A percentile compares a stretch with the other conserved stretches of the same genome.
Evolutionary conservation across 2,113 vertebrate species (phyloP).

Genomic region (Elanus axillaris): DNA sequence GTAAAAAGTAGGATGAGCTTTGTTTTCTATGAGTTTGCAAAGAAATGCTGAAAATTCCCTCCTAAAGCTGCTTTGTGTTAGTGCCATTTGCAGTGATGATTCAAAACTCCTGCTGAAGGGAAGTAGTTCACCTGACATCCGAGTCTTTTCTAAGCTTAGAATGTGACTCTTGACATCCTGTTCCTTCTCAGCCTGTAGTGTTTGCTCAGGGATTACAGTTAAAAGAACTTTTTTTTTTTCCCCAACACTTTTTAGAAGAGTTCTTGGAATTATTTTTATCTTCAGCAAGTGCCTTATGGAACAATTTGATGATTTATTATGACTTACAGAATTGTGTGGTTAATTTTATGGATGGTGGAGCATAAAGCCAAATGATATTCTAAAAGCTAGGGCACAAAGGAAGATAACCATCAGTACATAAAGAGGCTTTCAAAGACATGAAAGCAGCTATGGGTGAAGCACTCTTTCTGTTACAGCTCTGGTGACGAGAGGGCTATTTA

Average conservation of each 20-base stretch:
- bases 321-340: not conserved
- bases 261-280: conserved; percentile 24
- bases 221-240: not conserved
- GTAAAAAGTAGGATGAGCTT: not conserved
- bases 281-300: not conserved
- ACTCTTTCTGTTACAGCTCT: not conserved
- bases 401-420: not conserved
- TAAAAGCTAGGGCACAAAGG: not conserved
- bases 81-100: not conserved
- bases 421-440: conserved; percentile 1
- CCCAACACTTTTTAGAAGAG: not conserved
- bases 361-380: conserved; percentile 17
- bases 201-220: conserved; percentile 14
- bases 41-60: not conserved
- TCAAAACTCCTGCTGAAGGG: not conserved
- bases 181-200: conserved; percentile 11
- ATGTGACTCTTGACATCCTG: not conserved
- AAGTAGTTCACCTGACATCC: not conserved
- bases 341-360: conserved; percentile 46
- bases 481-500: not conserved
- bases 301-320: conserved; percentile 24
- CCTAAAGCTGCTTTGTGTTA: not conserved
- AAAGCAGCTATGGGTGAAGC: not conserved
- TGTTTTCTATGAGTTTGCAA: not conserved
- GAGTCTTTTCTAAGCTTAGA: not conserved